Evolutionary conservation across 1,140 invertebrate genomes (phyloP), one percentile per base, ranked within the genome.

Genomic region (Lasaia peninsularis): DNA sequence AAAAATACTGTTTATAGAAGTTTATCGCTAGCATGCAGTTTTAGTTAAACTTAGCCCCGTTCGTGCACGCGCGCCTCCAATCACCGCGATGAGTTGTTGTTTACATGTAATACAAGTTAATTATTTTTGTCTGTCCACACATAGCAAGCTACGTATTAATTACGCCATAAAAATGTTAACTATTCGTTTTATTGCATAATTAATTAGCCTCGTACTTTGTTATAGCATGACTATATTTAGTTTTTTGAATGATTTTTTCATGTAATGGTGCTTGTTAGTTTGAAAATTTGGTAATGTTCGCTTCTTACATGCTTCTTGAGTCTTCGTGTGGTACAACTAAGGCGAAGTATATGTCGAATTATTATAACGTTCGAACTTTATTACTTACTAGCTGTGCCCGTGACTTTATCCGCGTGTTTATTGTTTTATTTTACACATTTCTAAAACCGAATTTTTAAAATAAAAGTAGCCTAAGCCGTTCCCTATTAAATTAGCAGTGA

Each of bases 91-190:
- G 65, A 64, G 67, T 58, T 69, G 71, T 74, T 78, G 77, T 82
- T 82, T 73, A 80, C 79, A 78, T 73, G 74, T 80, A 77, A 69
- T 72, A 75, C 71, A 62, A 73, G 65, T 61, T 76, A 78, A 82
- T 83, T 75, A 80, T 75, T 72, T 72, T 77, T 75, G 65, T 75
- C 75, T 75, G 59, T 74, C 61, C 63, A 58, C 62, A 73, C 61
- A 53, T 69, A 72, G 71, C 56, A 76, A 75, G 80, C 78, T 60
- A 71, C 69, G 70, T 67, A 78, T 78, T 80, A 79, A 67, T 57
- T 53, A 51, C 63, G 62, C 28, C 12, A 32, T 51, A 28, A 51
- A 32, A 28, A 51, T 7, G 12, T 51, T 31, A 31, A 51, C 24
- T 51, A 31, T 51, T 51, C 24, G 21, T 31, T 51, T 51, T 31